A percentile compares a stretch with the other conserved stretches of the same genome.
Evolutionary conservation across 2,888 invertebrate species (phyloP).

Genomic region (Callyntrura guangdongensis): DNA sequence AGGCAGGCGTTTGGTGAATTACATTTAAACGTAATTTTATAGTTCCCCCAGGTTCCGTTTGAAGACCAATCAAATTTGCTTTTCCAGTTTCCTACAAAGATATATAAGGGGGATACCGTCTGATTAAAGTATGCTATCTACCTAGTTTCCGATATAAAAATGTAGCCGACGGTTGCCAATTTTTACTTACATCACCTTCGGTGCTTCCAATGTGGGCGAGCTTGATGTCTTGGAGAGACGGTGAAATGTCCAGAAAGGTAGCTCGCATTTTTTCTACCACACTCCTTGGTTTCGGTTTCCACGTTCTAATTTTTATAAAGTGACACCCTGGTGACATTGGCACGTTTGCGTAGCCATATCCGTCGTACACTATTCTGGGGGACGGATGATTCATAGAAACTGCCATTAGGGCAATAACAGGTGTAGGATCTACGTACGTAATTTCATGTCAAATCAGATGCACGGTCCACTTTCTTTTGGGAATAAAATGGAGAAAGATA

Average conservation of each 20-base stretch:
- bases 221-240: constrained; percentile 82
- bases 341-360: constrained; percentile 81
- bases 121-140: too few relatives aligned
- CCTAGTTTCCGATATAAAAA: too few relatives aligned
- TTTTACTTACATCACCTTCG: constrained; percentile 72
- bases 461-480: not conserved
- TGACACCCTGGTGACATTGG: constrained; percentile 82
- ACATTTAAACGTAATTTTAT: constrained; percentile 81
- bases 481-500: too few relatives aligned
- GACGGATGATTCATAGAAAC: constrained; percentile 77
- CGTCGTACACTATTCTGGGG: constrained; percentile 80
- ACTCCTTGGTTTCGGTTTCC: constrained; percentile 80
- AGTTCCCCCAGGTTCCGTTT: constrained; percentile 81
- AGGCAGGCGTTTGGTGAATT: constrained; percentile 78
- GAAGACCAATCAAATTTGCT: constrained; percentile 82
- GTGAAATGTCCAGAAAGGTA: constrained; percentile 81
- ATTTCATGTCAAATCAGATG: not conserved
- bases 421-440: constrained; percentile 76
- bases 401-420: constrained; percentile 80
- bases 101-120: too few relatives aligned
- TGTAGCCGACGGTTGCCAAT: too few relatives aligned
- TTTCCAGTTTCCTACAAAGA: constrained; percentile 73
- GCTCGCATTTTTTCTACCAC: constrained; percentile 81
- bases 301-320: constrained; percentile 76
- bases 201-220: constrained; percentile 73